Evolutionary conservation across 2,113 vertebrate genomes (phyloP).

Genomic region (Mellivora capensis): DNA sequence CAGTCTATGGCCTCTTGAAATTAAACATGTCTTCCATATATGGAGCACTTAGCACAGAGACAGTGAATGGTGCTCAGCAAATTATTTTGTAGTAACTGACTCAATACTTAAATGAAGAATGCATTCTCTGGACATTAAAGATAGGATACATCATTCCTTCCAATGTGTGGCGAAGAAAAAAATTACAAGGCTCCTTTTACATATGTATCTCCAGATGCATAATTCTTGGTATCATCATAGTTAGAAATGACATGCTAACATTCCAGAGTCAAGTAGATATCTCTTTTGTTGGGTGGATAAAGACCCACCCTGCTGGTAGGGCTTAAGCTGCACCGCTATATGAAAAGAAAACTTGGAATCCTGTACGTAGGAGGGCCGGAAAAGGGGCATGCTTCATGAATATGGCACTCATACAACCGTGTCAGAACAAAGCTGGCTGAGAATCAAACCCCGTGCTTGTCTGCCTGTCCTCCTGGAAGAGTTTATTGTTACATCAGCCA

Average conservation of each 20-base stretch:
- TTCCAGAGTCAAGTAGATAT: background rate
- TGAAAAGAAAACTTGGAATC: background rate
- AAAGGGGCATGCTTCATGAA: background rate
- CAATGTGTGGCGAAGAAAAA: background rate
- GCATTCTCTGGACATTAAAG: background rate
- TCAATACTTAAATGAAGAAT: background rate
- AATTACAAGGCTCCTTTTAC: background rate
- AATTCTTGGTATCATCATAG: background rate
- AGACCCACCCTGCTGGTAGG: background rate
- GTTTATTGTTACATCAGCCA: background rate
- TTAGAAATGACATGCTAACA: slow-evolving; percentile 53
- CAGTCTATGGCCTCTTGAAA: background rate
- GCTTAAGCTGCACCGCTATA: background rate
- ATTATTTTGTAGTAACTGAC: background rate
- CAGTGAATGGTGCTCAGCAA: background rate
- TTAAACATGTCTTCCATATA: background rate
- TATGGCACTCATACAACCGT: background rate
- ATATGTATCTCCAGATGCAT: background rate
- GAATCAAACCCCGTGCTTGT: background rate
- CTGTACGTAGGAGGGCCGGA: background rate
- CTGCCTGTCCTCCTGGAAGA: slow-evolving; percentile 5
- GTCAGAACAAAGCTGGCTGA: background rate
- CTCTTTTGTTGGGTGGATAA: slow-evolving; percentile 56
- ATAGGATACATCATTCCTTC: background rate
- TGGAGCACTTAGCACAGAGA: background rate